These are phyloP conservation scores for Chrysaora quinquecirrha DNA, from an alignment of 30 jellyfish, hydroid and myxozoan species.

Conservation along the genomic window DNA sequence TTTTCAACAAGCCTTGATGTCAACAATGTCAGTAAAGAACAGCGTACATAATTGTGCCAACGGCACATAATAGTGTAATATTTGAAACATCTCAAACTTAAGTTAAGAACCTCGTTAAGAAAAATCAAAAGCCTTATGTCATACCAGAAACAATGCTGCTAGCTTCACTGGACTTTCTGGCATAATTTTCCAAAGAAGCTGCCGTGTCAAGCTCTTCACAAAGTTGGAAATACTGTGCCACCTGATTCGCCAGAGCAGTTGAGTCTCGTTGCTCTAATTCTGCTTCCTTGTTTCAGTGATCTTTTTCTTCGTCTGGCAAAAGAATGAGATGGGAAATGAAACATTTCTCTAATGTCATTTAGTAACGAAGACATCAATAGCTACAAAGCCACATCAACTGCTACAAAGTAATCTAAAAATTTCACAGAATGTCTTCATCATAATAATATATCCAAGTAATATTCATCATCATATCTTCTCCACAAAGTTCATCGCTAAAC, in stretches of 20 bases:
- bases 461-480: not conserved
- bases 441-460: not conserved
- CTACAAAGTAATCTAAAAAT: too few species aligned
- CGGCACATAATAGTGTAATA: not conserved
- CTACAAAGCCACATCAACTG: too few species aligned
- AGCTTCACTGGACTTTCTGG: not conserved
- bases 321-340: not conserved
- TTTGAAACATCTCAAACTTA: not conserved
- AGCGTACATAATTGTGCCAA: not conserved
- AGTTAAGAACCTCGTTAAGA: not conserved
- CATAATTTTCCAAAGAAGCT: not conserved
- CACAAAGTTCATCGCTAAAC: not conserved
- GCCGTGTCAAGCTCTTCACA: constrained; percentile 1
- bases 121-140: not conserved
- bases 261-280: constrained; percentile 1
- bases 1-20: not conserved
- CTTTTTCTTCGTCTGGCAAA: not conserved
- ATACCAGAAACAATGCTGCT: not conserved
- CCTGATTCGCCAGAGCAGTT: not conserved
- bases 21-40: not conserved
- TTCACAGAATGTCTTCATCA: not conserved
- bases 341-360: too few species aligned
- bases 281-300: not conserved
- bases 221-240: not conserved
- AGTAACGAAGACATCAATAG: too few species aligned